Conservation (phyloP, 2,797 vertebrate genomes). For the Alfaro cultratus region DNA sequence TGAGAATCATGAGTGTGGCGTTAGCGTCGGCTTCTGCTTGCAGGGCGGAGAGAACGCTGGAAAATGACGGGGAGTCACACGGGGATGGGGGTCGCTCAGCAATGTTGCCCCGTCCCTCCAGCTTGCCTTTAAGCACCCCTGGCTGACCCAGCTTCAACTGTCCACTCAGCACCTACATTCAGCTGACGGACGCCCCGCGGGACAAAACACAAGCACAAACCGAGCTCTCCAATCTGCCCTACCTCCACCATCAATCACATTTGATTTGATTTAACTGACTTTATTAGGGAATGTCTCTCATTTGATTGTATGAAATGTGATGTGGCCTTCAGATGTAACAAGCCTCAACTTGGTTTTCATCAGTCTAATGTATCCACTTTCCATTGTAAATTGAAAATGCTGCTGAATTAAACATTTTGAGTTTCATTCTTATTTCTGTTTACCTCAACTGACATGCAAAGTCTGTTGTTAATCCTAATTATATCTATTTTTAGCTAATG, state of each 20-base stretch:
- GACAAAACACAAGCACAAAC: slow-evolving; percentile 48
- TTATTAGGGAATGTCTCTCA: not conserved
- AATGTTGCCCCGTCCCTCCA: slow-evolving; percentile 29
- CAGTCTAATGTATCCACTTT: not conserved
- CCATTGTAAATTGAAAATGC: not conserved
- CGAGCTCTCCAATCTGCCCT: slow-evolving; percentile 20
- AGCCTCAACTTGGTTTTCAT: not conserved
- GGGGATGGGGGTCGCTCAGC: slow-evolving; percentile 10
- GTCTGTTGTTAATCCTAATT: not conserved
- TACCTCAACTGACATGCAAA: not conserved
- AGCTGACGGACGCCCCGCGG: slow-evolving; percentile 60
- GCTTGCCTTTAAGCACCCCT: slow-evolving; percentile 44
- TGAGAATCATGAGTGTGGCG: slow-evolving; percentile 66
- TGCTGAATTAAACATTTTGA: not conserved
- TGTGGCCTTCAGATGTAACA: not conserved
- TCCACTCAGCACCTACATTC: slow-evolving; percentile 70
- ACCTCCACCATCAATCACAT: not conserved
- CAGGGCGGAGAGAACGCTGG: not conserved
- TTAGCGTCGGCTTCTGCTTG: not conserved
- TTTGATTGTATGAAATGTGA: not conserved
- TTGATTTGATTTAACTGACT: not conserved
- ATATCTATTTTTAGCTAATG: not conserved
- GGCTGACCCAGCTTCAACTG: slow-evolving; percentile 41
- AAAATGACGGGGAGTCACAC: slow-evolving; percentile 3
- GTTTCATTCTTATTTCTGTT: not conserved